Conservation (phyloP, 2,888 invertebrate species). For the Drosophila borborema region DNA sequence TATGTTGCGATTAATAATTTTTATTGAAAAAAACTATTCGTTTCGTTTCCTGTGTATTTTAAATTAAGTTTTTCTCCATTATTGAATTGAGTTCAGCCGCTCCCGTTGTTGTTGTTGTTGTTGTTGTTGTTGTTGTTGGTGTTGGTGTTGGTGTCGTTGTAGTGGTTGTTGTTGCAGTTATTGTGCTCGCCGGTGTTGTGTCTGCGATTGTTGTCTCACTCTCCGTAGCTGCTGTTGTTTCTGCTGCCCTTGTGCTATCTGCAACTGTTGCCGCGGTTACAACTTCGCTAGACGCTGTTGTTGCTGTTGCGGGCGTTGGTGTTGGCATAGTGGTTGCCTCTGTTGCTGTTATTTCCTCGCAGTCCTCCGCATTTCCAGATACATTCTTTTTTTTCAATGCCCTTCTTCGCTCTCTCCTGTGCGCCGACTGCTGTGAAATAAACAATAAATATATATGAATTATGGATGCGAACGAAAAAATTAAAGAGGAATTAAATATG, state of each 20-base stretch:
- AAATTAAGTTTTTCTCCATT: constrained; percentile 66
- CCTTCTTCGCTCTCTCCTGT: constrained; percentile 67
- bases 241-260: constrained; percentile 26
- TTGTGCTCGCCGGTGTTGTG: constrained; percentile 16
- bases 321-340: constrained; percentile 40
- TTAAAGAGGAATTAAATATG: background rate
- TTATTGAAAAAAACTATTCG: constrained; percentile 64
- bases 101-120: constrained; percentile 57
- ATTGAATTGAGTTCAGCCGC: constrained; percentile 57
- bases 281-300: constrained; percentile 30
- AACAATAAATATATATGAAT: background rate
- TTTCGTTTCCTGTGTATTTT: constrained; percentile 50
- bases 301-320: constrained; percentile 36
- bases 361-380: constrained; percentile 42
- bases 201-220: no score
- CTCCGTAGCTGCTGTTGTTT: no score
- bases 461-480: background rate
- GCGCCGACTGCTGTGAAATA: constrained; percentile 50
- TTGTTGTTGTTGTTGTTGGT: constrained; percentile 26
- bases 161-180: constrained; percentile 43
- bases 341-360: constrained; percentile 35
- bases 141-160: constrained; percentile 17
- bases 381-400: constrained; percentile 59
- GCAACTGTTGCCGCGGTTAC: constrained; percentile 14
- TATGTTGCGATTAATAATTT: constrained; percentile 44